Percentiles rank a stretch among this genome's conserved stretches.
Conservation (phyloP, 1,140 invertebrate genomes). For the Pseudomyrmex pallidus region DNA sequence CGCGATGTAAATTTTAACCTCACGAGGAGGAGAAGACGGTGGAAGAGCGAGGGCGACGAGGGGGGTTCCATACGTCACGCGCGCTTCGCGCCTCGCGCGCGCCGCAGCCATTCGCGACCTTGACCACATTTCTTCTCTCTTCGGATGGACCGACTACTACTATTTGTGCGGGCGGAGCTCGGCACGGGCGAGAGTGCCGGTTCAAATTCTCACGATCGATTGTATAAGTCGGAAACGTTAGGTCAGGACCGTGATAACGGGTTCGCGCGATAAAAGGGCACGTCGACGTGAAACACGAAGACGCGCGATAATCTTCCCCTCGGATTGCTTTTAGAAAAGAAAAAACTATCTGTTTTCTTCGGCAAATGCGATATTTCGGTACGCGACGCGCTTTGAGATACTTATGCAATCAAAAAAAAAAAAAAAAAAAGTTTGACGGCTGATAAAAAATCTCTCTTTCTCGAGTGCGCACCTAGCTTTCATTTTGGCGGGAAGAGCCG, state of each 20-base stretch:
- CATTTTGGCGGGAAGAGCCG: conserved; percentile 30
- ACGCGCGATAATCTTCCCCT: neutral
- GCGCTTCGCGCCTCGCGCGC: conserved; percentile 47
- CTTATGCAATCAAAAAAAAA: neutral
- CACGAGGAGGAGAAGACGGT: conserved; percentile 29
- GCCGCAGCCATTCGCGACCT: conserved; percentile 59
- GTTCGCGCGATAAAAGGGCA: neutral
- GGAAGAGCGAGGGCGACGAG: conserved; percentile 2
- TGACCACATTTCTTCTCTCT: conserved; percentile 71
- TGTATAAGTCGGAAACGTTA: conserved; percentile 42
- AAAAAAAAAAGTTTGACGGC: neutral
- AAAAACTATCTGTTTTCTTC: too few relatives aligned
- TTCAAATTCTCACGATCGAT: conserved; percentile 43
- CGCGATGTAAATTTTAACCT: conserved; percentile 73
- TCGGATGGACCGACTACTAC: conserved; percentile 43
- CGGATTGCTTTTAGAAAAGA: too few relatives aligned
- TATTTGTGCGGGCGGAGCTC: conserved; percentile 42
- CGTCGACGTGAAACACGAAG: neutral
- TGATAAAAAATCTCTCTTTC: neutral
- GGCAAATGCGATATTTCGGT: too few relatives aligned
- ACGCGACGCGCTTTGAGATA: too few relatives aligned
- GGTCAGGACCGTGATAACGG: conserved; percentile 1
- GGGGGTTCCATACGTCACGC: conserved; percentile 65
- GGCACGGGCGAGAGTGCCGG: conserved; percentile 11
- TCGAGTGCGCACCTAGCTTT: neutral